These are phyloP conservation scores for Belgica antarctica DNA, from an alignment of 2,888 invertebrate genomes.

Conservation along the genomic window DNA sequence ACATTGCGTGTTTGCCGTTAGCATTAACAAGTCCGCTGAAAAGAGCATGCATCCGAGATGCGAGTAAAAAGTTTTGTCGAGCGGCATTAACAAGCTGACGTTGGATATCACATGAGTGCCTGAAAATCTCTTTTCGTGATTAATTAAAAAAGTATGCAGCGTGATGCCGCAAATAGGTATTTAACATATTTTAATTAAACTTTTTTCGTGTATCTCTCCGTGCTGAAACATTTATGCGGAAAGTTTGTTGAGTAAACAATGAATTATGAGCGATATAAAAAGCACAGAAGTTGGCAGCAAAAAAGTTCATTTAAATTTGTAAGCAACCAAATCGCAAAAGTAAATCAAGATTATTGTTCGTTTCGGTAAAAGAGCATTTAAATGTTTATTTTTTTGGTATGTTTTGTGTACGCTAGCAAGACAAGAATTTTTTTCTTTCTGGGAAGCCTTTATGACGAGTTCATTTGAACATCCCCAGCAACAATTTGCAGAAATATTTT, in stretches of 20 bases:
- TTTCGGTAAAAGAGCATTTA: background rate
- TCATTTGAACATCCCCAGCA: background rate
- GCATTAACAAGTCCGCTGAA: too few species aligned
- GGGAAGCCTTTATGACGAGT: background rate
- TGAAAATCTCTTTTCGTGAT: background rate
- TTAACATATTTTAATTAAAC: conserved; percentile 7
- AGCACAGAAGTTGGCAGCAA: too few species aligned
- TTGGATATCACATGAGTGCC: background rate
- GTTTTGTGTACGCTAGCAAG: too few species aligned
- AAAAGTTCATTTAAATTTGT: too few species aligned
- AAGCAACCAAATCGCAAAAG: too few species aligned
- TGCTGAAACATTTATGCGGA: conserved; percentile 8
- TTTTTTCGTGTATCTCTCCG: background rate
- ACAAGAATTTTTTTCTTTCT: too few species aligned
- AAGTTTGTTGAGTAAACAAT: too few species aligned
- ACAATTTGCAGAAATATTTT: background rate
- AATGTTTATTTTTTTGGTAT: too few species aligned
- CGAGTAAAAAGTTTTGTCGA: too few species aligned
- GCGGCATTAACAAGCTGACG: background rate
- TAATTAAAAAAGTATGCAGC: background rate
- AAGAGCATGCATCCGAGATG: too few species aligned
- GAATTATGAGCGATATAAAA: too few species aligned
- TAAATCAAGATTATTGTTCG: conserved; percentile 18
- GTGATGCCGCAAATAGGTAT: background rate
- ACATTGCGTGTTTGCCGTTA: too few species aligned